These are phyloP conservation scores for Leucosticte australis DNA, from an alignment of 2,113 vertebrate species.

Conservation along the genomic window DNA sequence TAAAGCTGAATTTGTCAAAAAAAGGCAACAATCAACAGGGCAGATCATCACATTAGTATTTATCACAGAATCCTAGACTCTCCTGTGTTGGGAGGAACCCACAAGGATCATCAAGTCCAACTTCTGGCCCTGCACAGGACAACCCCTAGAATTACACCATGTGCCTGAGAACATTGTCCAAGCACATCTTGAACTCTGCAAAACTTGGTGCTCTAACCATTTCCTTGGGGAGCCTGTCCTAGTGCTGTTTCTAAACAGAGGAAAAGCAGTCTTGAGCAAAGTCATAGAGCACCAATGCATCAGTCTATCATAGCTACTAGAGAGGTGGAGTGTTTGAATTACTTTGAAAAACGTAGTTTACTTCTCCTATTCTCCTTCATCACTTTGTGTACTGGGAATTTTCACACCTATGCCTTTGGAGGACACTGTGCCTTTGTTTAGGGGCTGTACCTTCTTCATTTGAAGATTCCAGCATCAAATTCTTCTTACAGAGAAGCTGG, in stretches of 20 bases:
- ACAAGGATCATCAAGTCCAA: not conserved
- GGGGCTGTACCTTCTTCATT: not conserved
- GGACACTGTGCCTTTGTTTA: not conserved
- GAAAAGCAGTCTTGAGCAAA: not conserved
- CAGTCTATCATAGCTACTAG: not conserved
- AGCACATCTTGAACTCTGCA: not conserved
- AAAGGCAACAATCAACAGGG: not conserved
- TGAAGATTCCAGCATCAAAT: not conserved
- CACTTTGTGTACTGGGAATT: not conserved
- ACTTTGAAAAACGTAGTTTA: not conserved
- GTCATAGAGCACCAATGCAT: fast-evolving
- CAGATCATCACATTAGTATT: not conserved
- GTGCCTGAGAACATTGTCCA: not conserved
- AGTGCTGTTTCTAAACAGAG: not conserved
- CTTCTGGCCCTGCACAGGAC: not conserved
- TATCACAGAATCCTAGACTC: not conserved
- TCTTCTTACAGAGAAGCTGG: not conserved
- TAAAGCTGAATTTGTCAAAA: not conserved
- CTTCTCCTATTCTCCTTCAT: not conserved
- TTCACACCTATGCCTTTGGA: not conserved
- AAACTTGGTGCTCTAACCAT: not conserved
- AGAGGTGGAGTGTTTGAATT: not conserved
- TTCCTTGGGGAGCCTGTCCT: not conserved
- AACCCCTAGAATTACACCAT: not conserved
- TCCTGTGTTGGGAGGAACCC: not conserved